Evolutionary conservation across 2,888 invertebrate genomes (phyloP).

Genomic region (Marronus borbonicus): DNA sequence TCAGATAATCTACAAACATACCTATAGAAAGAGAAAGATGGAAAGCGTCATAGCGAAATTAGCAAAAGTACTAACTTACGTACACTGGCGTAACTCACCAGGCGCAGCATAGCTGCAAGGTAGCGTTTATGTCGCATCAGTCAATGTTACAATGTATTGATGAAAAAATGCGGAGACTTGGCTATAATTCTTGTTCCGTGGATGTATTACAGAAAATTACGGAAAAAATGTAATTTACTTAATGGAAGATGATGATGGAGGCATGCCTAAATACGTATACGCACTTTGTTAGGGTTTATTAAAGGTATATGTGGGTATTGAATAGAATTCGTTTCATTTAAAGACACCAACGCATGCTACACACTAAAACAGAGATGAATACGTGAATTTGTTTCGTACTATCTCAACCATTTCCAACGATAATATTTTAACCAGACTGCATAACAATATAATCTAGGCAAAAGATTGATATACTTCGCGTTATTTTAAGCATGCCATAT

Average conservation of each 20-base stretch:
- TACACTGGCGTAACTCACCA: neutral
- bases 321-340: too few species aligned
- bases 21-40: neutral
- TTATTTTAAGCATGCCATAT: too few species aligned
- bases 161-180: neutral
- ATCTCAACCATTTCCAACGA: too few species aligned
- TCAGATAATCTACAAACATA: neutral
- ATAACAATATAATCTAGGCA: neutral
- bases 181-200: neutral
- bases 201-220: conserved; percentile 19
- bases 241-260: conserved; percentile 8
- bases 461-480: too few species aligned
- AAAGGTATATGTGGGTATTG: too few species aligned
- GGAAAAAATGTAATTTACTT: conserved; percentile 12
- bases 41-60: neutral
- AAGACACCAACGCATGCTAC: too few species aligned
- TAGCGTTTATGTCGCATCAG: conserved; percentile 11
- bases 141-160: conserved; percentile 14
- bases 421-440: neutral
- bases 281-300: too few species aligned
- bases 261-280: neutral
- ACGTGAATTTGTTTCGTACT: too few species aligned
- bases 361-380: too few species aligned
- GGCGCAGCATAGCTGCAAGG: conserved; percentile 2
- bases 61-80: conserved; percentile 1